A percentile compares a stretch with the other conserved stretches of the same genome.
These are phyloP conservation scores for Passer domesticus DNA, from an alignment of 2,113 vertebrate species.

Conservation along the genomic window DNA sequence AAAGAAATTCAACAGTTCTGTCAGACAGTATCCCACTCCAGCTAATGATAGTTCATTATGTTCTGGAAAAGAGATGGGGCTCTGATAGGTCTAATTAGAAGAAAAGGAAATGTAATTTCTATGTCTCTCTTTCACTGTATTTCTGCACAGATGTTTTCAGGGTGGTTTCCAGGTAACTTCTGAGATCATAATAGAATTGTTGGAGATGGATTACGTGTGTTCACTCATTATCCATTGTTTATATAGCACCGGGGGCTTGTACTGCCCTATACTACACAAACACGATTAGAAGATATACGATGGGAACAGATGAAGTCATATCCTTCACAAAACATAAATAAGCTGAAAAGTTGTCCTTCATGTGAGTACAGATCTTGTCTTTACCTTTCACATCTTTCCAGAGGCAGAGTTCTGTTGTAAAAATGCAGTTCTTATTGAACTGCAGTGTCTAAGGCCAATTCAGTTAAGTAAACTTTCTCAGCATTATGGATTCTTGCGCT, in stretches of 20 bases:
- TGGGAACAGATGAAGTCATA: background rate
- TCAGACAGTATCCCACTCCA: background rate
- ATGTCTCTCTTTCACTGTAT: background rate
- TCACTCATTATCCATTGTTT: background rate
- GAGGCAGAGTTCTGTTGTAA: background rate
- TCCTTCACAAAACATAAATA: background rate
- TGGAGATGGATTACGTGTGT: rapidly evolving
- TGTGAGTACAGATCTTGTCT: background rate
- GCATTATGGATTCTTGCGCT: background rate
- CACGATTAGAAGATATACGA: background rate
- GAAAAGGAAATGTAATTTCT: background rate
- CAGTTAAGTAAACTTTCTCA: background rate
- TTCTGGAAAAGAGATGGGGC: background rate
- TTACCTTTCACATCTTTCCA: background rate
- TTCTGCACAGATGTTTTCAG: background rate
- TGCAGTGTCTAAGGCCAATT: background rate
- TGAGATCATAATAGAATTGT: background rate
- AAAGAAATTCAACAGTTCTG: background rate
- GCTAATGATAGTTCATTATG: background rate
- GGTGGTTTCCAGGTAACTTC: background rate
- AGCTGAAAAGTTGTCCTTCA: background rate
- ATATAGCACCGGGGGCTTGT: background rate
- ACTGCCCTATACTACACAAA: background rate
- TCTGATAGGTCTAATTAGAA: background rate
- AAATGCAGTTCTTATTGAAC: background rate